Evolutionary conservation across 2,888 invertebrate species (phyloP).

Genomic region (Lysandra coridon): DNA sequence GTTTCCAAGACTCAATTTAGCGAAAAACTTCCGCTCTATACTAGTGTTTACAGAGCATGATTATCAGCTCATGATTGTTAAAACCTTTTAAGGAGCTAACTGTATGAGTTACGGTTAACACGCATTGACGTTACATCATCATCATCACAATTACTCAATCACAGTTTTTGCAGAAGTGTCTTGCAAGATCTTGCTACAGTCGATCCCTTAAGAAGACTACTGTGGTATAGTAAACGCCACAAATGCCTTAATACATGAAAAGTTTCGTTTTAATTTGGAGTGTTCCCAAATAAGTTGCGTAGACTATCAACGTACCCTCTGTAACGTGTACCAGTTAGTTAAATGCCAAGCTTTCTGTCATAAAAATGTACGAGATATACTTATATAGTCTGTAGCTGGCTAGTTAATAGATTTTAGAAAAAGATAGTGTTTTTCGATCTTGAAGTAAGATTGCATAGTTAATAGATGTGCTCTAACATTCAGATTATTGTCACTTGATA

Average conservation of each 20-base stretch:
- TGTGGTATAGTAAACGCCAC: not conserved
- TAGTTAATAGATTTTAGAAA: not conserved
- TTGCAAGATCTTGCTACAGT: not conserved
- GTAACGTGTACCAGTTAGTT: too few relatives aligned
- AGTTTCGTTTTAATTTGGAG: not conserved
- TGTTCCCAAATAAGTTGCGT: not conserved
- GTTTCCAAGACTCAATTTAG: not conserved
- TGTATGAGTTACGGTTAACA: not conserved
- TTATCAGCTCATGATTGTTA: not conserved
- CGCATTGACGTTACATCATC: not conserved
- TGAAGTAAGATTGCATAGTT: too few relatives aligned
- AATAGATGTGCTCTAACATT: not conserved
- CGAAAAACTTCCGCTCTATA: not conserved
- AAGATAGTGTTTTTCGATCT: too few relatives aligned
- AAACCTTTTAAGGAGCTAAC: conserved; percentile 12
- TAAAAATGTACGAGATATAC: too few relatives aligned
- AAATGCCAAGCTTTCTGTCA: too few relatives aligned
- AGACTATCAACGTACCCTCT: too few relatives aligned
- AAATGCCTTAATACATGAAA: not conserved
- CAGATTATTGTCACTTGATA: not conserved
- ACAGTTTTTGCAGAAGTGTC: not conserved
- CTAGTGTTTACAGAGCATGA: not conserved
- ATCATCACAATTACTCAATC: not conserved
- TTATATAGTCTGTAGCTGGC: not conserved
- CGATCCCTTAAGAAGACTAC: not conserved